Conservation (phyloP, 2,113 vertebrate species). For the Ciconia boyciana region DNA sequence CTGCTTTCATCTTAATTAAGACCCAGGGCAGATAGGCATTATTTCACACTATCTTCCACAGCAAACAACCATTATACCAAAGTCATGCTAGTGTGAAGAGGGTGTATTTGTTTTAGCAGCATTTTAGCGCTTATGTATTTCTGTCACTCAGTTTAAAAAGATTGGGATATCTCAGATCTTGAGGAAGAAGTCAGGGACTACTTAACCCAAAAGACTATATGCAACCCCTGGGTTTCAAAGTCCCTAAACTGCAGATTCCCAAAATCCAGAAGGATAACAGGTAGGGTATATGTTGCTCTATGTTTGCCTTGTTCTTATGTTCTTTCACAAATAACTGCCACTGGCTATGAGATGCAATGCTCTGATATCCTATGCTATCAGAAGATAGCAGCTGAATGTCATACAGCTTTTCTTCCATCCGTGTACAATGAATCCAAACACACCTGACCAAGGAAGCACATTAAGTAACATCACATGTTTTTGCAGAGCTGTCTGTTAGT, state of each 20-base stretch:
- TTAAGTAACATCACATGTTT: background rate
- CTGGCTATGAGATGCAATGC: background rate
- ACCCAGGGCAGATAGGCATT: background rate
- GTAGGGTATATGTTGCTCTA: background rate
- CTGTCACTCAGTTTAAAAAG: background rate
- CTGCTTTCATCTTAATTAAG: background rate
- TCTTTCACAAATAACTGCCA: slow-evolving; percentile 8
- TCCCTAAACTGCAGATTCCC: background rate
- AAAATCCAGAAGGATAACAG: background rate
- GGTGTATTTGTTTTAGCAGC: background rate
- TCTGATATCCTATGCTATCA: background rate
- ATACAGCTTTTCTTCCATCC: background rate
- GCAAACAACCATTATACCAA: background rate
- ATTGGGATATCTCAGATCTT: background rate
- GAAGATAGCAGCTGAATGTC: background rate
- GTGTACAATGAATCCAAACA: background rate
- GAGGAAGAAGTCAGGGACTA: background rate
- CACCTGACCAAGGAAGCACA: background rate
- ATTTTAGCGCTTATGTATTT: background rate
- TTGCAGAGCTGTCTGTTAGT: background rate
- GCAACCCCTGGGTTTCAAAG: background rate
- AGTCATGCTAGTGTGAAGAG: background rate
- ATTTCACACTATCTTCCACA: background rate
- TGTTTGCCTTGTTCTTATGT: background rate
- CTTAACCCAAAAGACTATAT: background rate